Base-by-base conservation (phyloP, 1,140 invertebrate species). In the Euwallacea fornicatus region DNA sequence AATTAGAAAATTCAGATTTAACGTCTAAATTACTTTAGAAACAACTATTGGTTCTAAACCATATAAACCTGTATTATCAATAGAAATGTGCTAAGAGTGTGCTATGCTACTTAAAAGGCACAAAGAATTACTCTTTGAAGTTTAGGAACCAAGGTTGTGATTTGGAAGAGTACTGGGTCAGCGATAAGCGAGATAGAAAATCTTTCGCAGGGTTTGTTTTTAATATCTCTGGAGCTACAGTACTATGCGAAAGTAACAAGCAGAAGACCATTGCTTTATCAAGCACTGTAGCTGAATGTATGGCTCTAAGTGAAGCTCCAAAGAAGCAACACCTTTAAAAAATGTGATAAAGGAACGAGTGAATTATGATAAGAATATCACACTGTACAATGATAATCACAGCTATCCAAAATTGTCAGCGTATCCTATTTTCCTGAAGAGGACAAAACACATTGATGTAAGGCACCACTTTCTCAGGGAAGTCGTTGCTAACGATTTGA, bases 61-160 rank as follows among this genome's bases (percentile, higher is more conserved):
- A n/a, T n/a, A n/a, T n/a, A n/a, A n/a, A n/a, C n/a, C n/a, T n/a
- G n/a, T n/a, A n/a, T n/a, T n/a, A n/a, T n/a, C 80, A 46, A 72
- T 79, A 74, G 78, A 83, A 76, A 69, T 78, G 69, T 83, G 82
- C 72, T 68, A 83, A 82, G 79, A 81, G 82, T 73, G 78, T 83
- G 75, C 76, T 85, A 7, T 60, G 33, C 7, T 74, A 82, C 72
- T 44, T 83, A 7, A 71, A 78, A 62, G 75, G 71, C 42, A 62
- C n/a, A 46, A 60, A 50, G 16, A 42, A 33, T 6, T 44, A 60
- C n/a, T 41, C n/a, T 50, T 70, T 58, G 55, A 42, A 42, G 33
- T 50, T 42, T 58, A 6, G 33, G 33, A 53, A 70, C 21, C 2
- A 53, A 55, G 56, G 7, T 41, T 53, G 6, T 33, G 56, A 6